A percentile compares a stretch with the other conserved stretches of the same genome.
Conservation (phyloP, 1,140 invertebrate species). For the Euura saliciscinereae region DNA sequence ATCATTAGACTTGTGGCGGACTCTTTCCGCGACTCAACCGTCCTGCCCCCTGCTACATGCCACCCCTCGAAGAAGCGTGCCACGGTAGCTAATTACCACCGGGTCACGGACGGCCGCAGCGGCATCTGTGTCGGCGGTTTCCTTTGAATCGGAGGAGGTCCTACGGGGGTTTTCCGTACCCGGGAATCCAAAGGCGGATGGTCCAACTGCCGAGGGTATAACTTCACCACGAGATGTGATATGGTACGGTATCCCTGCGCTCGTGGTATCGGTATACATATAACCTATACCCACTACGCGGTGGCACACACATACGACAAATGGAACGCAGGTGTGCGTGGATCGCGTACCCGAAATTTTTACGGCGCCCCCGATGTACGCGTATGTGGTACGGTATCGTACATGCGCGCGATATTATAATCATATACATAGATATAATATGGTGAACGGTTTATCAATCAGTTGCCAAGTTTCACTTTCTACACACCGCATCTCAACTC, state of each 20-base stretch:
- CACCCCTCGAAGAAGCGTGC: slow-evolving; percentile 3
- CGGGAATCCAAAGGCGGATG: slow-evolving; percentile 45
- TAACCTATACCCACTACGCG: not conserved
- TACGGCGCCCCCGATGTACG: not conserved
- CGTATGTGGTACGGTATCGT: too few species aligned
- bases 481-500: too few species aligned
- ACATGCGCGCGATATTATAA: too few species aligned
- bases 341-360: not conserved
- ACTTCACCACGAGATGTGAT: slow-evolving; percentile 18
- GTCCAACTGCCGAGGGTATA: slow-evolving; percentile 39
- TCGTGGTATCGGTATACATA: not conserved
- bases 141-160: slow-evolving; percentile 41
- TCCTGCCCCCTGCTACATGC: not conserved
- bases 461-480: too few species aligned
- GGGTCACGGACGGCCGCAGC: slow-evolving; percentile 47
- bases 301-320: too few species aligned
- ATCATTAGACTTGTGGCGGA: not conserved
- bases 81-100: slow-evolving; percentile 48
- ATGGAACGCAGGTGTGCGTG: too few species aligned
- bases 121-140: slow-evolving; percentile 48
- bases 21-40: not conserved
- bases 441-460: too few species aligned
- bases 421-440: too few species aligned
- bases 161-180: slow-evolving; percentile 38
- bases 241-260: not conserved